Conservation (phyloP, 2,113 vertebrate species). For the Cromileptes altivelis region DNA sequence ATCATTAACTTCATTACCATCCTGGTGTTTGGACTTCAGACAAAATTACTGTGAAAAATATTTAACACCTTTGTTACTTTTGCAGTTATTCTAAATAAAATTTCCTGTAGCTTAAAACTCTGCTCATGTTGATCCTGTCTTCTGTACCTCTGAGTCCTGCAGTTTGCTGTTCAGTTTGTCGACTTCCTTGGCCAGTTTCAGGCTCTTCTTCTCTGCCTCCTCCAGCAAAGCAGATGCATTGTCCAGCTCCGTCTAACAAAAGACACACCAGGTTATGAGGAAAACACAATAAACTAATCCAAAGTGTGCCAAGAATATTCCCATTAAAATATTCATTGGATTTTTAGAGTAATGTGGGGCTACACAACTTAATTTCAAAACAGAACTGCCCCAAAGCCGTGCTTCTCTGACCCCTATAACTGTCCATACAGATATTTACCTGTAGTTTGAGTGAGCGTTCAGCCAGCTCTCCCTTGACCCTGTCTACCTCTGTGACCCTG, state of each 20-base stretch:
- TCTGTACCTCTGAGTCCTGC: slow-evolving; percentile 93
- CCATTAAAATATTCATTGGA: not conserved
- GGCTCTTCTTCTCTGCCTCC: slow-evolving; percentile 95
- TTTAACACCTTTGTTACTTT: not conserved
- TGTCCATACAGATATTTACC: slow-evolving; percentile 78
- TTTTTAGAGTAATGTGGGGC: not conserved
- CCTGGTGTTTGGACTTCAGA: not conserved
- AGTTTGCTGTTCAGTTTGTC: slow-evolving; percentile 93
- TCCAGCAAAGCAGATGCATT: slow-evolving; percentile 92
- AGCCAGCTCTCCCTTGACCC: slow-evolving; percentile 88
- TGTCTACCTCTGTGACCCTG: slow-evolving; percentile 90
- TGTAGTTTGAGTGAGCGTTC: slow-evolving; percentile 93
- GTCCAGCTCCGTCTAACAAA: slow-evolving; percentile 91
- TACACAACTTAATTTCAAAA: not conserved
- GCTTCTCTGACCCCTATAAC: not conserved
- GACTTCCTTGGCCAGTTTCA: slow-evolving; percentile 95
- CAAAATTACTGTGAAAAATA: not conserved
- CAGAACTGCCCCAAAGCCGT: not conserved
- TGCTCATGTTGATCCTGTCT: not conserved
- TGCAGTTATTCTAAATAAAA: not conserved
- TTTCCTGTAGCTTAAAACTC: slow-evolving; percentile 1
- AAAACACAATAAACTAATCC: not conserved
- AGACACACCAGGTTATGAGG: not conserved
- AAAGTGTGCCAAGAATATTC: not conserved
- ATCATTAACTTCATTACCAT: not conserved